phyloP scores from a whole-genome alignment of 2,113 vertebrate genomes.

The Eonycteris spelaea region DNA sequence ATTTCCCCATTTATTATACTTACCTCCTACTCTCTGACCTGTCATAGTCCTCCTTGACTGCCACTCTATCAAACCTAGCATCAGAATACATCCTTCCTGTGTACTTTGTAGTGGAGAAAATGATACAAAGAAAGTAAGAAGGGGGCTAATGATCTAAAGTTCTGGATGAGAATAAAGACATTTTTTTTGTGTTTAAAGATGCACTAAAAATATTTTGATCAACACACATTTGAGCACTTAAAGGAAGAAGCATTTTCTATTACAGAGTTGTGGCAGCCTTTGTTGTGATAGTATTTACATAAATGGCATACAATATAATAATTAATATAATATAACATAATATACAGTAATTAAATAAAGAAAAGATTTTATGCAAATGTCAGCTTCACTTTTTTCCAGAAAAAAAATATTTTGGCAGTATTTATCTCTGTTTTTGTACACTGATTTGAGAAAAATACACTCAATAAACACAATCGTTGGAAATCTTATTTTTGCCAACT shows the following conservation, averaged over 20 bases:
- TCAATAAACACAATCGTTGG: neutral
- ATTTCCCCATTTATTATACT: neutral
- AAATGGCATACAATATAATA: neutral
- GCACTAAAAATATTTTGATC: neutral
- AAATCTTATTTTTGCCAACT: neutral
- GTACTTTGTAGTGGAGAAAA: neutral
- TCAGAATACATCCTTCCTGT: neutral
- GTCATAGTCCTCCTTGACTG: neutral
- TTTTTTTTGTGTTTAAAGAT: neutral
- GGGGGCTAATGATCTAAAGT: neutral
- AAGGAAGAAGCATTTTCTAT: neutral
- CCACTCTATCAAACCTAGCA: neutral
- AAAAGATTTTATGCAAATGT: neutral
- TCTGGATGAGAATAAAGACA: neutral
- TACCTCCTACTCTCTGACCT: neutral
- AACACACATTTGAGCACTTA: neutral
- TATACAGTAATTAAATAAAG: neutral
- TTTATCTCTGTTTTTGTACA: neutral
- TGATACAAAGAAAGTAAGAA: neutral
- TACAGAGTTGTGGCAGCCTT: neutral
- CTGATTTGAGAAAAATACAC: neutral
- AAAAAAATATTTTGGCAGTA: neutral
- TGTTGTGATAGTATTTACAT: neutral
- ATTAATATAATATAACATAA: no score
- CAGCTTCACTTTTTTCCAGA: neutral